Base-by-base conservation (phyloP, 2,888 invertebrate genomes). In the Drosophila barbarae region DNA sequence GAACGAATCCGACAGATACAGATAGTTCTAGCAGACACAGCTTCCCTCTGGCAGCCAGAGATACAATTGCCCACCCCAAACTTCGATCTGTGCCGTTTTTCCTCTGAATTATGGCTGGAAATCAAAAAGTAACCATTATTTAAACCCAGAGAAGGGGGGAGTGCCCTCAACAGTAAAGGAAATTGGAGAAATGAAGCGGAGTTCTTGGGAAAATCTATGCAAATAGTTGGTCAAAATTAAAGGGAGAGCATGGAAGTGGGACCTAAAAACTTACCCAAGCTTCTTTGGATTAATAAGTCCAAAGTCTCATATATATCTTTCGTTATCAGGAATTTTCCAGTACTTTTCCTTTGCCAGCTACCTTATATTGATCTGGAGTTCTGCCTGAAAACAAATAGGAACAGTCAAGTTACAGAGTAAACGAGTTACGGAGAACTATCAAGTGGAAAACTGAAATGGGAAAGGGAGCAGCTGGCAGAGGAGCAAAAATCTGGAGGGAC, bases 121-220 rank as follows among this genome's bases (percentile, higher is more conserved):
- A 77, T 83, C 83, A 77, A 84, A 84, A 76, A 76, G 78, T 72
- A 83, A 80, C 84, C 84, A 79, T 79, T 83, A 79, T 83, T 83
- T 77, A 74, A 61, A 60, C 66, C 56, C 49, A 53, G 38, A 21
- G 23, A 49, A 56, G 26, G 21, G 21, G 50, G 74, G 74, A 81
- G 76, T 73, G 82, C 56, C 69, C 52, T 12, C 36, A 18, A 72
- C 35, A 46, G 34, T 44, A 52, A 55, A 9, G 44, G 18, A 32
- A 46, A 46, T 32, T 4, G 13, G 4, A 8, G 18, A 80, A 67
- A 70, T 58, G 36, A 66, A 76, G 49, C 12, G 10, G 1, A 39
- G 10, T 55, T 49, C 42, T 49, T 21, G 49, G 30, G 36, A 54
- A 55, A 30, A 41, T 21, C 12, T 34, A 55, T 47, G 53, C 64